Base-by-base conservation (phyloP, 2,888 invertebrate species). In the Eledona agricola region DNA sequence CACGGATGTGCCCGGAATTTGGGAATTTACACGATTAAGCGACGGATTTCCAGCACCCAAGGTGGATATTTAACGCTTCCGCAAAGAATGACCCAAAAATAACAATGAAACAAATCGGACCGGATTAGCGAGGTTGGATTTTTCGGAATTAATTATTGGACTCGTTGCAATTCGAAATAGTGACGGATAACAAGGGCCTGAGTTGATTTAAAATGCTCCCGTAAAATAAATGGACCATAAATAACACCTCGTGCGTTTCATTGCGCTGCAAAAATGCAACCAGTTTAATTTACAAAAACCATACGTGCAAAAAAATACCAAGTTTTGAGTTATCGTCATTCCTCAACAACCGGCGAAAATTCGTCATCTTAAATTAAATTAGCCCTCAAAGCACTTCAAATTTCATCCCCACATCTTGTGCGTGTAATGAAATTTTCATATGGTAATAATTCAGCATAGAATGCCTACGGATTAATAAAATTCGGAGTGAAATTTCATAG, bases 21-120 rank as follows among this genome's bases (percentile, higher is more conserved):
- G 49, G 32, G 29, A 56, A 56, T 49, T 52, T 49, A 52, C 43
- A 51, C 55, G 20, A 35, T 45, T 50, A 55, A 38, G 49, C 29
- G 49, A 52, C 49, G 52, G 38, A 43, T 56, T 49, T 56, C 52
- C 47, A 56, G 42, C 19, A 38, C 55, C 47, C 51, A 42, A 47
- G 47, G 47, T 43, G 52, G 43, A 49, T 50, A 52, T 52, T 56
- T 56, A 52, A 43, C 51, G 49, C 51, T 42, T 51, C 35, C 47
- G 38, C 52, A 45, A 49, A 43, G 40, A 40, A 38, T 25, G 26
- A 17, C 3, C 45, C 23, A 17, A 26, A 47, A 47, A 47, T 37
- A 47, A 47, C 47, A 47, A 20, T 29, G 20, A 37, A 47, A 37
- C 35, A 46, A 46, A 46, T 35, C 19, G 35, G 42, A n/a, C 22